Percentiles rank a stretch among this genome's conserved stretches.
phyloP scores from a whole-genome alignment of 2,797 vertebrate species.

The Bovichtus diacanthus region DNA sequence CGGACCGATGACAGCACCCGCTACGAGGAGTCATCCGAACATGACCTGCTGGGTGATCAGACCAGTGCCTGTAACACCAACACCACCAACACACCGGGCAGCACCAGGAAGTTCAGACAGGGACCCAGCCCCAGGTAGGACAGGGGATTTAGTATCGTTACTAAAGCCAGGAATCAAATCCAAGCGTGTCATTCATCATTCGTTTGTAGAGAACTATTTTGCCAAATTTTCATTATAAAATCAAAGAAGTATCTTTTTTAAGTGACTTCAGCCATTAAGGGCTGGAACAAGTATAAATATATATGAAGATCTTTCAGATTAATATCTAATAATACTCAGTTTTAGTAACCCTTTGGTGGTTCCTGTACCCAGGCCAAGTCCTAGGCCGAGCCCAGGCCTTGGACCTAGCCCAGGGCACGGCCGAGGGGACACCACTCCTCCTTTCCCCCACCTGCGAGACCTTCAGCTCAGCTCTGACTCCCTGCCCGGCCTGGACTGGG shows the following conservation, averaged over 20 bases:
- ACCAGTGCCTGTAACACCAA: constrained; percentile 85
- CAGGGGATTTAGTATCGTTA: too few relatives aligned
- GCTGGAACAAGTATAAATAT: background rate
- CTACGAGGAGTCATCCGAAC: constrained; percentile 88
- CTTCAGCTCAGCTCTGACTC: constrained; percentile 88
- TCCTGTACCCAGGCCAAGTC: constrained; percentile 52
- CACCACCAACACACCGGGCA: constrained; percentile 84
- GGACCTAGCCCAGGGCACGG: constrained; percentile 49
- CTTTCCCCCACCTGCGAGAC: constrained; percentile 80
- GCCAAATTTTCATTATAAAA: background rate
- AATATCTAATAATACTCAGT: background rate
- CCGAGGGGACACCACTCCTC: constrained; percentile 52
- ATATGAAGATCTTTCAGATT: background rate
- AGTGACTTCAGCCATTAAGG: background rate
- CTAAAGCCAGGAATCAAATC: background rate
- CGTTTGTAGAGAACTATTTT: background rate
- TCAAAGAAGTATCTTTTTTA: background rate
- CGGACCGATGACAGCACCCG: constrained; percentile 90
- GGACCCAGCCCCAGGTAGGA: constrained; percentile 73
- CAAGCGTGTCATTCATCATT: background rate
- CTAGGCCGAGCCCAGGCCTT: constrained; percentile 49
- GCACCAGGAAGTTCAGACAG: constrained; percentile 80
- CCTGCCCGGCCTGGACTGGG: constrained; percentile 74
- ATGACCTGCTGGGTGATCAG: constrained; percentile 87
- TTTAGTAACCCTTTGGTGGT: background rate